Base-by-base conservation (phyloP, 2,888 invertebrate genomes). In the Lacanobia oleracea region DNA sequence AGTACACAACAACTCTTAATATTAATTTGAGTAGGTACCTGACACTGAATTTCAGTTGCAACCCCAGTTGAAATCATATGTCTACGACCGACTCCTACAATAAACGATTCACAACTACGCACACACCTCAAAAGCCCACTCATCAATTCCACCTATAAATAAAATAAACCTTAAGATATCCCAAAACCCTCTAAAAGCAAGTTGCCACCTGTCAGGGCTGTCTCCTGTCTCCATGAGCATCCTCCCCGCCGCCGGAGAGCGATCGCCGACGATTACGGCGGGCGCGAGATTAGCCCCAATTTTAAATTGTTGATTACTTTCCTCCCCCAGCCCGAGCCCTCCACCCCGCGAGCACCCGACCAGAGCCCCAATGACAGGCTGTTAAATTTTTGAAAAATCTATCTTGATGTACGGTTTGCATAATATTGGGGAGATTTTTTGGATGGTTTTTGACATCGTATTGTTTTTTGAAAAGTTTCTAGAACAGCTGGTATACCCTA, bases 221-320 rank as follows among this genome's bases (percentile, higher is more conserved):
- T 61, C 75, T 71, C 76, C 14, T 54, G 54, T 61, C 75, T 71
- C 76, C 80, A 73, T 66, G 79, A 79, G 79, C 65, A 76, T 23
- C 72, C 76, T 74, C 79, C 74, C 65, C 27, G 27, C 65, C 74
- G 83, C 84, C 72, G 60, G 89, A 92, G 94, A 95, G 88, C 92
- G 94, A 95, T 95, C 88, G 91, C 89, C 78, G 75, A 75, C 90
- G 93, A 94, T 94, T 93, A 93, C 91, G 86, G 77, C 84, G 85
- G 88, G 89, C 88, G 87, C 85, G 86, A 94, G 95, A 94, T 95
- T 94, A 95, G 94, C 91, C 92, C 92, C 94, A 94, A 94, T 95
- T 95, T 95, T 94, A 95, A 95, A 95, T 95, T 95, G 95, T 95
- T 95, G 94, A 95, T 95, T 95, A 94, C 94, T 90, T 92, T 90